Percentiles rank a stretch among this genome's conserved stretches.
phyloP scores from a whole-genome alignment of 2,797 vertebrate genomes.

The Bryconaethiops microstoma region DNA sequence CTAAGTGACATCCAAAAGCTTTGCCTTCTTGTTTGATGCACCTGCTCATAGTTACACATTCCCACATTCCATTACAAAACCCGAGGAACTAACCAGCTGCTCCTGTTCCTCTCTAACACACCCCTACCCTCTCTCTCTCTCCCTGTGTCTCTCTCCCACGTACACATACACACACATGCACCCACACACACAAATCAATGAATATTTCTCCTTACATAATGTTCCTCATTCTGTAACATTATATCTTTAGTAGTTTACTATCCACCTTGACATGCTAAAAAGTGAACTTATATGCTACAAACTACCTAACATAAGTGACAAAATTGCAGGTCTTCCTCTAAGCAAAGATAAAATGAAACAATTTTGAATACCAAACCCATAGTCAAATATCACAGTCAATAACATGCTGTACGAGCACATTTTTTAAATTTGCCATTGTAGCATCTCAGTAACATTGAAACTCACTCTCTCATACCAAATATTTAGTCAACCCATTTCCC shows the following conservation, averaged over 20 bases:
- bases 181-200: background rate
- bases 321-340: background rate
- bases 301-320: background rate
- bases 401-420: background rate
- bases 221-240: background rate
- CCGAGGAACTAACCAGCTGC: conserved; percentile 54
- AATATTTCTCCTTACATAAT: background rate
- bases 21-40: conserved; percentile 59
- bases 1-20: conserved; percentile 47
- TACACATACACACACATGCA: conserved; percentile 8
- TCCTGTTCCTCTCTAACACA: conserved; percentile 18
- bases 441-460: background rate
- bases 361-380: background rate
- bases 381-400: background rate
- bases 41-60: conserved; percentile 63
- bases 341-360: background rate
- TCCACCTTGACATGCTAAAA: conserved; percentile 17
- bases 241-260: too few relatives aligned
- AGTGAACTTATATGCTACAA: background rate
- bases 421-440: background rate
- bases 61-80: conserved; percentile 56
- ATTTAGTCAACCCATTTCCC: background rate
- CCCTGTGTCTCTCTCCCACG: background rate
- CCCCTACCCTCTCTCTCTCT: conserved; percentile 6
- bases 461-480: background rate